These are phyloP conservation scores for Glyptemys insculpta DNA, from an alignment of 2,797 vertebrate species.

Conservation along the genomic window DNA sequence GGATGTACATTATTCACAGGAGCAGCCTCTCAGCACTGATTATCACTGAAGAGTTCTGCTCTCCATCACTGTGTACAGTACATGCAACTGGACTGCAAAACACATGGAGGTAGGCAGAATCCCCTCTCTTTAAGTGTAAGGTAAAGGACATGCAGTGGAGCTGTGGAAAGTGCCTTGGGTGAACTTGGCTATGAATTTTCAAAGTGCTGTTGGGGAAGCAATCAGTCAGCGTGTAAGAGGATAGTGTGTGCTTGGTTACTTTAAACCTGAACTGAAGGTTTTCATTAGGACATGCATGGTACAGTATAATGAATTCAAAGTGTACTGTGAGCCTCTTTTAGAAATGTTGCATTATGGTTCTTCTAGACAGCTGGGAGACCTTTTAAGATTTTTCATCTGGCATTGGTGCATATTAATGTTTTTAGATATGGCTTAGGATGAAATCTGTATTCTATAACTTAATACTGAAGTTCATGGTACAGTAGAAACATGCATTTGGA, in stretches of 20 bases:
- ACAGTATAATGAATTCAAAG: neutral
- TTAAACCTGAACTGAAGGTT: neutral
- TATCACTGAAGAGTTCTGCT: slow-evolving; percentile 69
- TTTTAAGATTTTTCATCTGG: neutral
- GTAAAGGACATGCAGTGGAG: neutral
- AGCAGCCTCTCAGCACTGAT: slow-evolving; percentile 75
- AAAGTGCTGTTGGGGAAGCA: neutral
- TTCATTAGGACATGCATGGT: neutral
- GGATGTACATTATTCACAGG: slow-evolving; percentile 75
- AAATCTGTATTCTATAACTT: neutral
- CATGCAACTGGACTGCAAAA: slow-evolving; percentile 63
- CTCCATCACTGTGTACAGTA: slow-evolving; percentile 56
- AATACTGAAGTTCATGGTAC: neutral
- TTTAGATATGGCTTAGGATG: neutral
- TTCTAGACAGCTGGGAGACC: rapidly evolving
- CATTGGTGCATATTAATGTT: neutral
- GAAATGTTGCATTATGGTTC: neutral
- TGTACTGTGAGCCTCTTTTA: neutral
- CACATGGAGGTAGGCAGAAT: slow-evolving; percentile 68
- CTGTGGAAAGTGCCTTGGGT: neutral
- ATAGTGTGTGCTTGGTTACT: neutral
- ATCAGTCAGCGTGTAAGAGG: neutral
- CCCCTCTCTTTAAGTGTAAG: slow-evolving; percentile 33
- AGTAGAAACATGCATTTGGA: neutral
- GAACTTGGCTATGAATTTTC: slow-evolving; percentile 44